Percentiles rank a stretch among this genome's conserved stretches.
These are phyloP conservation scores for Drosophila planitibia DNA, from an alignment of 2,888 invertebrate species.

Conservation along the genomic window DNA sequence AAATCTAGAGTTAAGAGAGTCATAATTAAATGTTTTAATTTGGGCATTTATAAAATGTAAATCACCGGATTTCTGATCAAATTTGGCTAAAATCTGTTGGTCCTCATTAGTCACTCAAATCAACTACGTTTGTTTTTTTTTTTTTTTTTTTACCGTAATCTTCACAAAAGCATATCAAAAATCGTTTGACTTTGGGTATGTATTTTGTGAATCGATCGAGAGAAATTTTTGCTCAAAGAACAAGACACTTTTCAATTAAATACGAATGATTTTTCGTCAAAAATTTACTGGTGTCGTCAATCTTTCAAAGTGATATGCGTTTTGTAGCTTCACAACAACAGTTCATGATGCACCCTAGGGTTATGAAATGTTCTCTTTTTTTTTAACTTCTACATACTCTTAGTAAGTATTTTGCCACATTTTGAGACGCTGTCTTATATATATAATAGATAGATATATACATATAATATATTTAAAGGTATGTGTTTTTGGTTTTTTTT, in stretches of 20 bases:
- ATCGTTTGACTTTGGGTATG: constrained; percentile 21
- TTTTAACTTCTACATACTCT: constrained; percentile 35
- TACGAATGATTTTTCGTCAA: constrained; percentile 29
- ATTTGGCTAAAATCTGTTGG: constrained; percentile 65
- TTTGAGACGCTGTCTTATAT: constrained; percentile 68
- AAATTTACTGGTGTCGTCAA: constrained; percentile 34
- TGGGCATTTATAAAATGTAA: constrained; percentile 29
- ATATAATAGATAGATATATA: constrained; percentile 65
- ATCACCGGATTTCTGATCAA: constrained; percentile 57
- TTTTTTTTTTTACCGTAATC: constrained; percentile 31
- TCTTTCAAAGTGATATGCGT: constrained; percentile 75
- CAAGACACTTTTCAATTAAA: constrained; percentile 49
- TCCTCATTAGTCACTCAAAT: constrained; percentile 72
- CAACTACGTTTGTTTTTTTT: constrained; percentile 40
- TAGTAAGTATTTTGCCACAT: constrained; percentile 71
- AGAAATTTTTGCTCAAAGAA: constrained; percentile 45
- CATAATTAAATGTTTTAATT: constrained; percentile 17
- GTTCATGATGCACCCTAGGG: constrained; percentile 46
- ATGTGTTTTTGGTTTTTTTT: constrained; percentile 35
- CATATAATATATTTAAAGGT: constrained; percentile 60
- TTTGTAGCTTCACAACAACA: constrained; percentile 73
- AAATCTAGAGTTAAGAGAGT: constrained; percentile 14
- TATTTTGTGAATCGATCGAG: constrained; percentile 19
- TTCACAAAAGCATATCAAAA: constrained; percentile 44
- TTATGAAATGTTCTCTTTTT: constrained; percentile 47